Evolutionary conservation across 2,797 vertebrate species (phyloP).

Genomic region (Channa striata): DNA sequence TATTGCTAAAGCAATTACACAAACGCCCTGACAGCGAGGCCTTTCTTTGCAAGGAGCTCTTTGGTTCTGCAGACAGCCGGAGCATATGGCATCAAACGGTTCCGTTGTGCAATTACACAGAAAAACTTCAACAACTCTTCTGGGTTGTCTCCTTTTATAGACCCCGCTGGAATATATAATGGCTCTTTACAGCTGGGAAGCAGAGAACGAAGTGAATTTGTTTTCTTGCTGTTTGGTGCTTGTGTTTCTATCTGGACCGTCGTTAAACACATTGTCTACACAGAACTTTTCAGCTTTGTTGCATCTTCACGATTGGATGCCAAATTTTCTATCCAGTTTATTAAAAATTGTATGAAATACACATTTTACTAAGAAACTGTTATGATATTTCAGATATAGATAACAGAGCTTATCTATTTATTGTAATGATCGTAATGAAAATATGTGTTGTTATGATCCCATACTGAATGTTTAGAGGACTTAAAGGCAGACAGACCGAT

Average conservation of each 20-base stretch:
- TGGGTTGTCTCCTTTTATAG: slow-evolving; percentile 6
- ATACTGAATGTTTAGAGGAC: not conserved
- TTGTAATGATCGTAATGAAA: not conserved
- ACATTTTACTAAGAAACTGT: too few species aligned
- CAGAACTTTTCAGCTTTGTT: not conserved
- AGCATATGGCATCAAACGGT: slow-evolving; percentile 3
- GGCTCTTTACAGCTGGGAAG: slow-evolving; percentile 9
- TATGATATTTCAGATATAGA: not conserved
- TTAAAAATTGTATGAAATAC: not conserved
- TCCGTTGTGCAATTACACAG: slow-evolving; percentile 29
- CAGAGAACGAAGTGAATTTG: not conserved
- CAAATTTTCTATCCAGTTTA: not conserved
- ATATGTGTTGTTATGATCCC: not conserved
- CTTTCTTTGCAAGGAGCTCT: slow-evolving; percentile 3
- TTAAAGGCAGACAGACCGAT: too few species aligned
- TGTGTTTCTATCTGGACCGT: not conserved
- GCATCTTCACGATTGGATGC: not conserved
- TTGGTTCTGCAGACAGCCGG: slow-evolving; percentile 1
- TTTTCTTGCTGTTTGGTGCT: slow-evolving; percentile 4
- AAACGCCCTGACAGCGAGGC: slow-evolving; percentile 10
- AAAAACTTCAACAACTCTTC: not conserved
- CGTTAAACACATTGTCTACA: not conserved
- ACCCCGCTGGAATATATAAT: slow-evolving; percentile 21
- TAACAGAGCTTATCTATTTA: not conserved
- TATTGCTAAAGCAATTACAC: slow-evolving; percentile 36